Percentiles rank a stretch among this genome's conserved stretches.
These are phyloP conservation scores for Eupeodes latifasciatus DNA, from an alignment of 2,888 invertebrate genomes.

Conservation along the genomic window DNA sequence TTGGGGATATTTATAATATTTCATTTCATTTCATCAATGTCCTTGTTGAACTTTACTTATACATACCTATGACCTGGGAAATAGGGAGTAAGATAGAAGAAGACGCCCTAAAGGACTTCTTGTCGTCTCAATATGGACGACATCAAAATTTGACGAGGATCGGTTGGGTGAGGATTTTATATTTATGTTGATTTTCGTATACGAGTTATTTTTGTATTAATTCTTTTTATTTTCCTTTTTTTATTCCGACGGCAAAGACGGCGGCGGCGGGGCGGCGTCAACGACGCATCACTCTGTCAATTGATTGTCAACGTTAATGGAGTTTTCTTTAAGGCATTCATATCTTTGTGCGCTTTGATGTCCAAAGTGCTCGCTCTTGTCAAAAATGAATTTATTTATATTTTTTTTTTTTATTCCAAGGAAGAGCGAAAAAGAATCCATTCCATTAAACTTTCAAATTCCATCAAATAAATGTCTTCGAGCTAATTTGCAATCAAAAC, in stretches of 20 bases:
- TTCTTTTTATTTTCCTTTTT: neutral
- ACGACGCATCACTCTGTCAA: neutral
- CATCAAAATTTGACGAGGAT: slow-evolving; percentile 60
- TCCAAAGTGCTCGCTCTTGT: slow-evolving; percentile 47
- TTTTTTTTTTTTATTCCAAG: neutral
- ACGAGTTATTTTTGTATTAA: slow-evolving; percentile 3
- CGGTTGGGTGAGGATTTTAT: slow-evolving; percentile 22
- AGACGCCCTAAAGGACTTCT: slow-evolving; percentile 8
- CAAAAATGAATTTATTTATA: slow-evolving; percentile 34
- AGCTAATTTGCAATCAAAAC: slow-evolving; percentile 64
- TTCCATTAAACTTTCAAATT: slow-evolving; percentile 60
- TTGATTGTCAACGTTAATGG: slow-evolving; percentile 70
- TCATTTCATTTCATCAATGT: slow-evolving; percentile 40
- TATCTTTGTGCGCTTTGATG: slow-evolving; percentile 50
- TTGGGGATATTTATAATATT: slow-evolving; percentile 22
- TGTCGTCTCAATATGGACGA: slow-evolving; percentile 52
- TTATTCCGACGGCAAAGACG: neutral
- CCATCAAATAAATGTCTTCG: slow-evolving; percentile 54
- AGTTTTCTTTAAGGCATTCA: slow-evolving; percentile 50
- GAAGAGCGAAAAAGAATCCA: neutral
- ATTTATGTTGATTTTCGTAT: slow-evolving; percentile 18
- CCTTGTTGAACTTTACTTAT: slow-evolving; percentile 41
- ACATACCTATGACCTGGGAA: neutral
- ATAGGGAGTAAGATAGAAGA: neutral
- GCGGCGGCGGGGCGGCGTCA: no score